phyloP scores from a whole-genome alignment of 2,113 vertebrate genomes.

The Plestiodon gilberti region DNA sequence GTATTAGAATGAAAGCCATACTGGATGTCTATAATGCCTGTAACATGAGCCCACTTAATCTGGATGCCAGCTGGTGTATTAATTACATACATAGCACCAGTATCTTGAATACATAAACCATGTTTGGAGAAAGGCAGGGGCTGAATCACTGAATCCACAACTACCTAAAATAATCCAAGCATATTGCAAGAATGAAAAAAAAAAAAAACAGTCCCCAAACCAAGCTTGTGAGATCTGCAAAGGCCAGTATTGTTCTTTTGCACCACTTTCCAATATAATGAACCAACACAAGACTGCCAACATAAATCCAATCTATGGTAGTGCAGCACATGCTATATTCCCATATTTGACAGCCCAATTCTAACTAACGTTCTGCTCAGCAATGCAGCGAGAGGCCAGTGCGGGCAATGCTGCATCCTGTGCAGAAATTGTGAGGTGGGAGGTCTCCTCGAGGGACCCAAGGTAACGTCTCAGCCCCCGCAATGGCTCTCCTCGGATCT shows the following conservation, averaged over 20 bases:
- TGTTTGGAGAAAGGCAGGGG: slow-evolving; percentile 88
- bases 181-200: slow-evolving; percentile 16
- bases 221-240: background rate
- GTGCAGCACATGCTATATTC: too few relatives aligned
- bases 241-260: background rate
- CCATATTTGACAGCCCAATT: too few relatives aligned
- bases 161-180: slow-evolving; percentile 80
- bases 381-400: too few relatives aligned
- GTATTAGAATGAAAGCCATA: slow-evolving; percentile 80
- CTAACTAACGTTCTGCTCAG: too few relatives aligned
- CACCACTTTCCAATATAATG: background rate
- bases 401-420: too few relatives aligned
- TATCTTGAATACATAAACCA: slow-evolving; percentile 89
- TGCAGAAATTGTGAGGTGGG: too few relatives aligned
- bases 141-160: slow-evolving; percentile 85
- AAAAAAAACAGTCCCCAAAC: background rate
- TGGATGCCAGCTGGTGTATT: slow-evolving; percentile 89
- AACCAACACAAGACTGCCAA: background rate
- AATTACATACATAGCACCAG: slow-evolving; percentile 92
- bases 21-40: slow-evolving; percentile 93
- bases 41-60: slow-evolving; percentile 96
- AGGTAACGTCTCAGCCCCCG: too few relatives aligned
- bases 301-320: background rate
- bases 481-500: too few relatives aligned
- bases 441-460: too few relatives aligned